Evolutionary conservation across 1,140 invertebrate species (phyloP).

Genomic region (Scaptomyza montana): DNA sequence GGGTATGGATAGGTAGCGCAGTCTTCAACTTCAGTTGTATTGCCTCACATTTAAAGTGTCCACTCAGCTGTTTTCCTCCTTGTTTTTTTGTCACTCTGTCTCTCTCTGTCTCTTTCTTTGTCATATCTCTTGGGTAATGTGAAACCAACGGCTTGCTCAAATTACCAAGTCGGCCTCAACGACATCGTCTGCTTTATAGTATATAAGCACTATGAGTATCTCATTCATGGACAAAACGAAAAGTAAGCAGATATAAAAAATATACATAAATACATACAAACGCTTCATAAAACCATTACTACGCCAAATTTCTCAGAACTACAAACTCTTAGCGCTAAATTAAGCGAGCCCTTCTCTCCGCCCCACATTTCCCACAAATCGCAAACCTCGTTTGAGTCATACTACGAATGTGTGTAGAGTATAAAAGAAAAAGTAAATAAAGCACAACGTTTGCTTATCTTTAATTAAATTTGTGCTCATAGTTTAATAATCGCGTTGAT

Average conservation of each 20-base stretch:
- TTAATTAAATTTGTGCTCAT: constrained; percentile 19
- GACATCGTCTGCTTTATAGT: constrained; percentile 36
- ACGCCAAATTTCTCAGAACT: constrained; percentile 73
- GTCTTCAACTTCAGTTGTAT: not conserved
- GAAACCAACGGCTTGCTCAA: constrained; percentile 50
- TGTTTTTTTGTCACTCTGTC: constrained; percentile 10
- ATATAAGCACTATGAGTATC: constrained; percentile 43
- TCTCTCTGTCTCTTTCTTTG: not conserved
- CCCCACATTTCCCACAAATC: constrained; percentile 36
- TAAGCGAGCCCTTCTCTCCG: constrained; percentile 33
- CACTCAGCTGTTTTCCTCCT: constrained; percentile 67
- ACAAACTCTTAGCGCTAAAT: constrained; percentile 68
- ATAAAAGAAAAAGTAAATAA: not conserved
- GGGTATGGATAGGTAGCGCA: constrained; percentile 31
- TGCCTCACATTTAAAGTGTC: constrained; percentile 59
- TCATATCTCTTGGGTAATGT: constrained; percentile 35
- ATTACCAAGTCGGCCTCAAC: constrained; percentile 60
- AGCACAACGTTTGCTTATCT: constrained; percentile 47
- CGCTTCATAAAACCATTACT: constrained; percentile 72
- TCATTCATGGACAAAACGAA: constrained; percentile 44
- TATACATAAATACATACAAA: not conserved
- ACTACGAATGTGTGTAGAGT: not conserved
- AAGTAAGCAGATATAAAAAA: not conserved
- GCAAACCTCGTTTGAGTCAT: constrained; percentile 66
- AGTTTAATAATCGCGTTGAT: constrained; percentile 39